Conservation (phyloP, 2,113 vertebrate species). For the Chloropsis hardwickii region DNA sequence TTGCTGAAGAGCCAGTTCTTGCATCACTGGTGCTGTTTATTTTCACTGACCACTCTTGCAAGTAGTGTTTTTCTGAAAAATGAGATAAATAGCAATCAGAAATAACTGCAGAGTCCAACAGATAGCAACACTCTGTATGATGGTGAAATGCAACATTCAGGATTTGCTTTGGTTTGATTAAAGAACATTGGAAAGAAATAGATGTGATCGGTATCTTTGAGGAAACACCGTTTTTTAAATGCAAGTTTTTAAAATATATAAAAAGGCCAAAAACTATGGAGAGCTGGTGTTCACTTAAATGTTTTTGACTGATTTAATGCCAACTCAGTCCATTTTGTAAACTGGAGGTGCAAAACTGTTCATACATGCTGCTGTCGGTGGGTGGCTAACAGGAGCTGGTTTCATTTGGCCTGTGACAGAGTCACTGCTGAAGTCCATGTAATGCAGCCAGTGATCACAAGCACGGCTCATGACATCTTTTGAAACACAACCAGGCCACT, state of each 20-base stretch:
- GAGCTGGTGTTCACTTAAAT: not conserved
- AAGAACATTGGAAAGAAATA: not conserved
- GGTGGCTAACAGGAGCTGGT: conserved; percentile 34
- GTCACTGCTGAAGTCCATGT: conserved; percentile 32
- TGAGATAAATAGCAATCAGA: not conserved
- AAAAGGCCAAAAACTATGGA: not conserved
- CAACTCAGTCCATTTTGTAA: not conserved
- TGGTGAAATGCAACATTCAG: not conserved
- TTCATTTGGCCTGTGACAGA: conserved; percentile 31
- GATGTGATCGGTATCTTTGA: not conserved
- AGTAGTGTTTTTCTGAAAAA: not conserved
- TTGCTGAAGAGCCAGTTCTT: not conserved
- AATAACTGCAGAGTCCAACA: not conserved
- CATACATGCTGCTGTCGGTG: not conserved
- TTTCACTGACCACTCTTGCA: not conserved
- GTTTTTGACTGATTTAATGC: not conserved
- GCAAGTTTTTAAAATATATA: not conserved
- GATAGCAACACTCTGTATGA: not conserved
- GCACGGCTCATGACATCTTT: conserved; percentile 56
- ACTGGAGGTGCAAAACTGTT: not conserved
- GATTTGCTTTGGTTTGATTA: not conserved
- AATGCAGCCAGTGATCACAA: conserved; percentile 64
- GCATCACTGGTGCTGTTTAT: not conserved
- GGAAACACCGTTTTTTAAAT: not conserved
- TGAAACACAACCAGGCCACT: conserved; percentile 45